Base-by-base conservation (phyloP, 2,113 vertebrate genomes). In the Pangasianodon hypophthalmus region DNA sequence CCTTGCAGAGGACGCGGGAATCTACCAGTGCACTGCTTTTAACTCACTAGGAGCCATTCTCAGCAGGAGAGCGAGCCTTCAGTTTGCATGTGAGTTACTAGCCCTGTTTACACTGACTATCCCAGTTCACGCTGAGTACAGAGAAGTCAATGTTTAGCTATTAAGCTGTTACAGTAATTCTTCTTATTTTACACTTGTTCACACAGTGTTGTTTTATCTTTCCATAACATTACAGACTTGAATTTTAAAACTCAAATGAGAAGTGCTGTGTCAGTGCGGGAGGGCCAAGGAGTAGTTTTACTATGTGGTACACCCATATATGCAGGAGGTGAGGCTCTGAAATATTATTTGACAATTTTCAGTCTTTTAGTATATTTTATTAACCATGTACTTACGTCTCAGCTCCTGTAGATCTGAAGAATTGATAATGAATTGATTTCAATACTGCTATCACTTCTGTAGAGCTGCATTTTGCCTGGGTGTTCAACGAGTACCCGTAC, bases 21-120 rank as follows among this genome's bases (percentile, higher is more conserved):
- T 93, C 0, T 99, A 98, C 96, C 98, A 99, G 94, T 99, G 98
- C 93, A 96, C 97, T 91, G 98, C 98, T 90, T 97, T 97, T 96
- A 99, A 99, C 96, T 96, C 96, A 0, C 95, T 97, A 3, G 98
- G 98, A 94, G 98, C 97, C 0, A 95, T 99, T 50, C 94, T 98
- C 92, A 99, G 98, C 96, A 96, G 97, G 94, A 97, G 97, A 94
- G 97, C 98, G 0, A 95, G 94, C 92, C 97, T 99, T 86, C 97
- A 97, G 93, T 99, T 99, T 95, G 98, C 98, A 56, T 99, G 98
- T 99, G 93, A 99, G 98, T 97, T n/a, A 80, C 26, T 50, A n/a
- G 10, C 46, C 46, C 46, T 0, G 13, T 13, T 50, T 81, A n/a
- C 6, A 2, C 21, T 52, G 50, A 82, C n/a, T 52, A 32, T 16